Evolutionary conservation across 2,113 vertebrate species (phyloP), one percentile per base, ranked within the genome.

Genomic region (Python bivittatus): DNA sequence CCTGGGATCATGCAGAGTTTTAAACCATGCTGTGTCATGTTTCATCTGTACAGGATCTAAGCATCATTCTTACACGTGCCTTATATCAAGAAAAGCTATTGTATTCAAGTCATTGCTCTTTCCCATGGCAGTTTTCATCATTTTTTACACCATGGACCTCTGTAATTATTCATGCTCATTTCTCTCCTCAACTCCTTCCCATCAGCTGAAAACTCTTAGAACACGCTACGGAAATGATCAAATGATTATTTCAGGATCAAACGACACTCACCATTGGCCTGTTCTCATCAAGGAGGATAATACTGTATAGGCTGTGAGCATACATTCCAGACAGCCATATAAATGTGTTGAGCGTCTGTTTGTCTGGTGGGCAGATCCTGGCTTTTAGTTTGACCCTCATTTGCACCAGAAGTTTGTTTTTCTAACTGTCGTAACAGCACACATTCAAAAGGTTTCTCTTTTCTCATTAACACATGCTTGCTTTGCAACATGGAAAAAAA

Each of bases 141-240:
- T 27, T 11, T 88, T 48, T 57, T 38, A 56, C 33, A 52, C 42
- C 1, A 25, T 83, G 53, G 53, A 23, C 60, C 33, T 58, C 86
- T 12, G 6, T 60, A 83, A 60, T 79, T 25, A 25, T 20, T 13
- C 7, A 56, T 17, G 89, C 95, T 93, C 92, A 94, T 95, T 93
- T 95, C 94, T 95, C 93, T 92, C 92, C 92, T 86, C 93, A 92
- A 95, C 94, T 91, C 88, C n/a, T 68, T 85, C 93, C 23, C 1
- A 54, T 93, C 95, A 93, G 95, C 60, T 84, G 52, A 29, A 83
- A 95, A 84, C 89, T 94, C 23, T 29, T 96, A 52, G 88, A 60
- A 27, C 54, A 38, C 17, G 20, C 12, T 0, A 6, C 12, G 15
- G 56, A 92, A 38, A 92, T 42, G 22, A 53, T 89, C 87, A 89